Evolutionary conservation across 1,140 invertebrate genomes (phyloP), one percentile per base, ranked within the genome.

Genomic region (Brachionus calyciflorus): DNA sequence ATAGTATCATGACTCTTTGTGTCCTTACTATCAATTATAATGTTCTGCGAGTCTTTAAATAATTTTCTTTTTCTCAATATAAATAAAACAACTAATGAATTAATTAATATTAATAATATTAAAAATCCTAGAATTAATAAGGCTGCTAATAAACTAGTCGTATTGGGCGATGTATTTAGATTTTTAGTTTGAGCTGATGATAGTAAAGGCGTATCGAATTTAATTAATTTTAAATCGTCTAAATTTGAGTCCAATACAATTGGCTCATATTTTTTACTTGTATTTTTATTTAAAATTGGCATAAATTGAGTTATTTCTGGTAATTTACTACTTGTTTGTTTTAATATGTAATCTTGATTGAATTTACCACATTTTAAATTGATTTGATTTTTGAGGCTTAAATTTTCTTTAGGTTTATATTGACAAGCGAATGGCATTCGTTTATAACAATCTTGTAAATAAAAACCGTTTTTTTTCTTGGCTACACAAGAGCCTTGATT

Each of bases 381-480:
- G 17, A 60, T 37, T 7, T 33, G 12, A 9, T 28, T 7, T 5
- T 2, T 60, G 14, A 7, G 30, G 12, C 17, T 26, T 19, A 17
- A n/a, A 19, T 19, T 17, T 37, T n/a, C 17, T 2, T 28, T 60
- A 5, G 28, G 55, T 30, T 63, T 63, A 44, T 65, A 44, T 28
- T 65, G 9, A 65, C 60, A 65, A 14, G 60, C 60, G 4, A 65
- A 65, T 3, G 33, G 60, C 60, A 65, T 65, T 6, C 60, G 60
- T 26, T 65, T 65, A 24, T 65, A 65, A 24, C 60, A 65, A 37
- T 65, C 60, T 46, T 65, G 60, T 46, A 65, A 17, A 19, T 24
- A 44, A 26, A 65, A 41, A 14, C 19, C 41, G 1, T 44, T 24
- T 14, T 65, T 65, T 65, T 44, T 44, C 44, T 65, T 65, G 12